Evolutionary conservation across 1,140 invertebrate species (phyloP).

Genomic region (Diachasma alloeum): DNA sequence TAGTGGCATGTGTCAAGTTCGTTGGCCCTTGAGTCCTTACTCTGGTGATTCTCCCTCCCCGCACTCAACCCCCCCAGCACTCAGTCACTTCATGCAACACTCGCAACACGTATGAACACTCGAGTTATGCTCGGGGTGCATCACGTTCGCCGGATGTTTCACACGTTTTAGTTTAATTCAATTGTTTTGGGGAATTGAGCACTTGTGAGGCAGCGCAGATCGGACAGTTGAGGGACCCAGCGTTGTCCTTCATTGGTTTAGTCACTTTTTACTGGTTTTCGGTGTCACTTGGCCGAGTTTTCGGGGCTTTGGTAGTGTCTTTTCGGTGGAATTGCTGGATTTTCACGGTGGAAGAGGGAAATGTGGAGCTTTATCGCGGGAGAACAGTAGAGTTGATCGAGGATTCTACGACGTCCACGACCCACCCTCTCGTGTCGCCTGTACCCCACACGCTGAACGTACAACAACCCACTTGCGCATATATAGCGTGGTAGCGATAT

Average conservation of each 20-base stretch:
- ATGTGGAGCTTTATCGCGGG: not conserved
- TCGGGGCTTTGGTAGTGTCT: not conserved
- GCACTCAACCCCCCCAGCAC: not conserved
- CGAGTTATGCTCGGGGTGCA: not conserved
- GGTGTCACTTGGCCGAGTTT: not conserved
- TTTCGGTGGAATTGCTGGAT: not conserved
- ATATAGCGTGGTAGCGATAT: not conserved
- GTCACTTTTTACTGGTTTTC: too few species aligned
- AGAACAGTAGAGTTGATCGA: not conserved
- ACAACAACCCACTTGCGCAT: not conserved
- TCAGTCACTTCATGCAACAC: not conserved
- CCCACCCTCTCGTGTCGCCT: constrained; percentile 8
- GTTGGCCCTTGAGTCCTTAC: constrained; percentile 12
- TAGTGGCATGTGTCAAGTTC: constrained; percentile 22
- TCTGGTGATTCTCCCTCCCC: not conserved
- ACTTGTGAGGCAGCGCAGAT: not conserved
- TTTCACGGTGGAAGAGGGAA: not conserved
- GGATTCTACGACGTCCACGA: not conserved
- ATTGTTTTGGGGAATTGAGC: not conserved
- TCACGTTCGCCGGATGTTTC: too few species aligned
- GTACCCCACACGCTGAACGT: not conserved
- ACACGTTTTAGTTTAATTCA: not conserved
- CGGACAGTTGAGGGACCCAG: too few species aligned
- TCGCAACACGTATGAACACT: not conserved
- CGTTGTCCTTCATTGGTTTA: too few species aligned